Percentiles rank a stretch among this genome's conserved stretches.
Evolutionary conservation across 1,140 invertebrate genomes (phyloP).

Genomic region (Drosophila eugracilis): DNA sequence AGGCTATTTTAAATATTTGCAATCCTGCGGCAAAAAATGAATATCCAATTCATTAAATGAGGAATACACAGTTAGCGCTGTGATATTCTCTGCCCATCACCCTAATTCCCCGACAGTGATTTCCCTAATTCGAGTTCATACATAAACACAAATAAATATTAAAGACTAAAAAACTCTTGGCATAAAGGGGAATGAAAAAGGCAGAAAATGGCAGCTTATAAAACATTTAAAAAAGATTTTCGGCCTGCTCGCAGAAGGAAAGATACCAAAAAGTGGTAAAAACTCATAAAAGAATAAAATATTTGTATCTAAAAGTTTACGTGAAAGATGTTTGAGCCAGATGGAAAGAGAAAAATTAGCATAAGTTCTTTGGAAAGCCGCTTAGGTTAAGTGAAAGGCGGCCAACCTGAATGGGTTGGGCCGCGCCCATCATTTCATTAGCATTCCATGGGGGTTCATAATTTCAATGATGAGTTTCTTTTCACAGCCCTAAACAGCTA

Average conservation of each 20-base stretch:
- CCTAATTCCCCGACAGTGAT: not conserved
- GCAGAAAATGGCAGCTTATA: slow-evolving; percentile 28
- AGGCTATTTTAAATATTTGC: slow-evolving; percentile 5
- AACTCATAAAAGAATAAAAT: slow-evolving; percentile 23
- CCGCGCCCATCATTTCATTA: slow-evolving; percentile 38
- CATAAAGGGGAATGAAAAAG: slow-evolving; percentile 9
- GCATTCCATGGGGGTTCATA: slow-evolving; percentile 25
- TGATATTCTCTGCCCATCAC: slow-evolving; percentile 1
- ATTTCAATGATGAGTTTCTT: slow-evolving; percentile 41
- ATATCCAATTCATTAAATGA: slow-evolving; percentile 38
- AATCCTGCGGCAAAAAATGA: slow-evolving; percentile 12
- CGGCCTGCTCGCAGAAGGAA: slow-evolving; percentile 6
- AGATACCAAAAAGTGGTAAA: slow-evolving; percentile 14
- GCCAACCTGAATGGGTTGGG: slow-evolving; percentile 18
- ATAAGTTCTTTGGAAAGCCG: slow-evolving; percentile 49
- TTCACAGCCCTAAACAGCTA: too few species aligned
- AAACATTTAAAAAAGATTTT: slow-evolving; percentile 35
- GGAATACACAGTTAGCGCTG: too few species aligned
- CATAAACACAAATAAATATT: slow-evolving; percentile 17
- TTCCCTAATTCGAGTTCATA: not conserved
- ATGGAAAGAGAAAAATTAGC: slow-evolving; percentile 31
- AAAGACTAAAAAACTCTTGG: slow-evolving; percentile 2
- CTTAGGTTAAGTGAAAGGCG: slow-evolving; percentile 59
- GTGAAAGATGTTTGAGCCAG: slow-evolving; percentile 4
- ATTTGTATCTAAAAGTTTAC: slow-evolving; percentile 1